Evolutionary conservation across 2,797 vertebrate species (phyloP).

Genomic region (Austrolebias charrua): DNA sequence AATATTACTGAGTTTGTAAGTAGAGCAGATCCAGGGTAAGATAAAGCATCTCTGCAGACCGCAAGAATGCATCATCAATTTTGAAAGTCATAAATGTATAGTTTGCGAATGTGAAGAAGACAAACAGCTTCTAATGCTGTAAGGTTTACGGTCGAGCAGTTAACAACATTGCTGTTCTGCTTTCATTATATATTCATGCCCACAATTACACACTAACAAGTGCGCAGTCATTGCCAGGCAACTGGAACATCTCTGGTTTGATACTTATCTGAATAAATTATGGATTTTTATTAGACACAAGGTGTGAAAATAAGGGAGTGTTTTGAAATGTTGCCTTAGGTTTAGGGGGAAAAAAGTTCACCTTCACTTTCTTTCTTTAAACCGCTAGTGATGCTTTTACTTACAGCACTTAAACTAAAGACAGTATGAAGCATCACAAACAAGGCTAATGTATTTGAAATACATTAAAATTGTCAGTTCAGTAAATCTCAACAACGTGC

Average conservation of each 20-base stretch:
- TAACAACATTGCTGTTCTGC: not conserved
- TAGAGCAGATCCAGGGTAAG: not conserved
- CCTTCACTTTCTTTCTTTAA: too few species aligned
- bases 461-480: not conserved
- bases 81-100: too few species aligned
- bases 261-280: not conserved
- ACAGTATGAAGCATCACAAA: too few species aligned
- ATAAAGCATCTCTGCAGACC: not conserved
- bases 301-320: not conserved
- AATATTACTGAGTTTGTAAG: not conserved
- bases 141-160: not conserved
- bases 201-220: not conserved
- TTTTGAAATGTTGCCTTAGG: not conserved
- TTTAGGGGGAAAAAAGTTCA: too few species aligned
- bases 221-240: not conserved
- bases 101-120: not conserved
- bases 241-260: too few species aligned
- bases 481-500: not conserved
- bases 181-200: not conserved
- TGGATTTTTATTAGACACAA: not conserved
- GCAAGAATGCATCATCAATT: too few species aligned
- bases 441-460: too few species aligned
- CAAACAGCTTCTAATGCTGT: not conserved
- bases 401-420: too few species aligned
- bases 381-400: too few species aligned